phyloP scores from a whole-genome alignment of 2,888 invertebrate species.

The Mimachlamys varia region DNA sequence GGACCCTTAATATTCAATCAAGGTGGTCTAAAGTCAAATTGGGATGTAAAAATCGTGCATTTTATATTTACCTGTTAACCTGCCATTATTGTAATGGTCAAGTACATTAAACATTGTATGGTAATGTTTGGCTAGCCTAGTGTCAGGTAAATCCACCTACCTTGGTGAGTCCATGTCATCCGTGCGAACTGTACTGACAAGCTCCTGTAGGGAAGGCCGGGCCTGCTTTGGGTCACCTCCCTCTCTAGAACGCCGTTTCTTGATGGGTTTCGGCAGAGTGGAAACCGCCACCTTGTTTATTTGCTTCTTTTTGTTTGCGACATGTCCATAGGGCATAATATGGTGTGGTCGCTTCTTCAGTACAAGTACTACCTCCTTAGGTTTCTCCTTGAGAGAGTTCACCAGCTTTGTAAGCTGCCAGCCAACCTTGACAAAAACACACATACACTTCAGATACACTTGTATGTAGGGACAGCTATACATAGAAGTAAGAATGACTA shows the following conservation, averaged over 20 bases:
- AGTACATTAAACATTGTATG: not conserved
- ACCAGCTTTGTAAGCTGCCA: slow-evolving; percentile 91
- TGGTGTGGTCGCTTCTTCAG: slow-evolving; percentile 92
- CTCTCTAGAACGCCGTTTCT: slow-evolving; percentile 70
- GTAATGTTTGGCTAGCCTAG: not conserved
- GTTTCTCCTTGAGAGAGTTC: slow-evolving; percentile 87
- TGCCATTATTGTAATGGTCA: not conserved
- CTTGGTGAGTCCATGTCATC: slow-evolving; percentile 70
- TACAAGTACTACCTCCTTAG: slow-evolving; percentile 91
- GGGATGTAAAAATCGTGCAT: too few relatives aligned
- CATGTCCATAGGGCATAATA: slow-evolving; percentile 87
- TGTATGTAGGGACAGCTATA: not conserved
- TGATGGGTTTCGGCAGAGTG: slow-evolving; percentile 74
- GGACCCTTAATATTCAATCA: too few relatives aligned
- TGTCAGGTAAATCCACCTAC: slow-evolving; percentile 56
- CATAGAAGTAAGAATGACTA: too few relatives aligned
- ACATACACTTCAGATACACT: not conserved
- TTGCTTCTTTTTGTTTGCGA: slow-evolving; percentile 73
- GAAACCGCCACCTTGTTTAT: slow-evolving; percentile 60
- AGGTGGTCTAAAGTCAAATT: too few relatives aligned
- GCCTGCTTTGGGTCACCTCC: slow-evolving; percentile 67
- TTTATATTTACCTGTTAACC: too few relatives aligned
- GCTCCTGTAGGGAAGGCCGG: slow-evolving; percentile 73
- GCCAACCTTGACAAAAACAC: slow-evolving; percentile 85
- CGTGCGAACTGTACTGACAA: slow-evolving; percentile 63